Base-by-base conservation (phyloP, 2,888 invertebrate genomes). In the Tachystola acroxantha region DNA sequence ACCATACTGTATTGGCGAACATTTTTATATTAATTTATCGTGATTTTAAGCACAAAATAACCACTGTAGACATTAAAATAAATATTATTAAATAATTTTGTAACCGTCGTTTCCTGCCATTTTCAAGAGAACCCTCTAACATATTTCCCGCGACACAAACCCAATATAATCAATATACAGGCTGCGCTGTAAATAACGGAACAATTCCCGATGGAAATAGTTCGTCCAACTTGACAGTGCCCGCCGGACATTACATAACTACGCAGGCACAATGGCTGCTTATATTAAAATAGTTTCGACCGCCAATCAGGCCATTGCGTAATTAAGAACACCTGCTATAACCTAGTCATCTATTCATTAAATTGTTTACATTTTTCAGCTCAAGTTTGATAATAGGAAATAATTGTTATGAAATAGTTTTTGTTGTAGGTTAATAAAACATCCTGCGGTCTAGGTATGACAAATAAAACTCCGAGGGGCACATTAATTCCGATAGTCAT, bases 131-230 rank as follows among this genome's bases (percentile, higher is more conserved):
- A n/a, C n/a, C n/a, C n/a, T n/a, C n/a, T n/a, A n/a, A n/a, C n/a
- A 16, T 16, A 16, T 16, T 16, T 16, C 16, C 16, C 16, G 5
- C 20, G 7, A 24, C 9, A 38, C 10, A 16, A 4, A 24, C 7
- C 19, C 7, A 10, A 59, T 50, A 53, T 53, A 53, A 57, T 51
- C 57, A 45, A 56, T 58, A 57, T 34, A 39, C 48, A 47, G 45
- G 10, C 19, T 51, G 52, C 47, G 45, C 51, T 50, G 3, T 16
- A 57, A 72, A 71, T 64, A 64, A 57, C 63, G 53, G 61, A 74
- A 72, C 75, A 68, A 71, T 75, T 78, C 68, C n/a, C 56, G 72
- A 80, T 80, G 69, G 69, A 61, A 70, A 77, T 78, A 75, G 71
- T 79, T 79, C 16, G 34, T 53, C 59, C 57, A 51, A 53, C 60